Base-by-base conservation (phyloP, 2,113 vertebrate genomes). In the Pristiophorus japonicus region DNA sequence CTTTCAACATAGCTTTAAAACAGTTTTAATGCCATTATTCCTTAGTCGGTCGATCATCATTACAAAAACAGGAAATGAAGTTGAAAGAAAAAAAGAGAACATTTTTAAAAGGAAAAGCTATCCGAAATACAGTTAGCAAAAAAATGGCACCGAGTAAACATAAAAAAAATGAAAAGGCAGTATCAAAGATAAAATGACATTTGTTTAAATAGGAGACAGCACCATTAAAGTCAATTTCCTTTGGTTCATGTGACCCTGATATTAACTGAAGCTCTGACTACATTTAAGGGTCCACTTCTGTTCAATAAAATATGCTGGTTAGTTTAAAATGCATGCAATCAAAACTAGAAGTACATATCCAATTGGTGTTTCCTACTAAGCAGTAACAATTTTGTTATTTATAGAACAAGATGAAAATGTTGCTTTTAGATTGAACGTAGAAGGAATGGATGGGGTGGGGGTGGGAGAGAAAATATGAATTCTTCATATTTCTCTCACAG, bases 401-500 rank as follows among this genome's bases (percentile, higher is more conserved):
- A 67, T 94, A 94, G 93, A 14, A 42, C 34, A 34, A 47, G 65
- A 34, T 94, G 93, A 94, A 90, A 94, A 94, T 67, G 38, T 59
- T 65, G 59, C 18, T 94, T 70, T 45, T 45, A 94, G 20, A 70
- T 94, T 94, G 66, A 94, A 94, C 73, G 12, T 47, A 47, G 12
- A 5, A 94, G 27, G 27, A 67, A 34, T 70, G 65, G n/a, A 24
- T 65, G 34, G 66, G 24, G 65, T 11, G 62, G 55, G 12, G 81
- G n/a, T 70, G 24, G 45, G 14, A 70, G 93, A 94, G 45, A 70
- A 47, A 27, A 94, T 27, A 27, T 94, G n/a, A 94, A 94, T 94
- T 94, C 93, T 94, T 94, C 93, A 94, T 94, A 94, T 45, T 94
- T 70, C 66, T 70, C 38, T 51, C 65, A 94, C 66, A 90, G 87